Evolutionary conservation across 2,888 invertebrate genomes (phyloP), one percentile per base, ranked within the genome.

Genomic region (Meiosimyza decipiens): DNA sequence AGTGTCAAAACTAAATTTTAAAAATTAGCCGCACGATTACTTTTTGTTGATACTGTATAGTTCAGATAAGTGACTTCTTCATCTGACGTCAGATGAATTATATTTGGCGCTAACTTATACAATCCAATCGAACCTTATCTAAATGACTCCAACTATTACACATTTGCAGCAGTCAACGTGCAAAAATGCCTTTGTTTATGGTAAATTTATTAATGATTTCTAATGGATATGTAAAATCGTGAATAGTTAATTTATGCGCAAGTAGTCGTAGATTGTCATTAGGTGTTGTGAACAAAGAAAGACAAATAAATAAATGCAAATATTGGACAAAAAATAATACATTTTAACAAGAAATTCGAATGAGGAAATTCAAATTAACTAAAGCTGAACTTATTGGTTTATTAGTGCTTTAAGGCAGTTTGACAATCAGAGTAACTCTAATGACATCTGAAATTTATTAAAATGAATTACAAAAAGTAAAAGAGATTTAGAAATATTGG

Each of bases 391-490:
- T 47, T 69, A 51, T 69, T 57, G 62, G 67, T 66, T 73, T 66
- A 49, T 47, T 50, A 49, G 22, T 51, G 54, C 51, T 22, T 65
- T 60, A 47, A 62, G 50, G 73, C 73, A 59, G 18, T 60, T 69
- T 59, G 73, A 70, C 73, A 73, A 49, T 51, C 49, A 52, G 49
- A 63, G 57, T 52, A 40, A 65, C 59, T 13, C 33, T 70, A 73
- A 70, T 73, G 70, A 70, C 51, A 70, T 54, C 47, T 70, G 69
- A 60, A 65, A 70, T 65, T 73, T 65, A 70, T 73, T 22, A 55
- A 40, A 9, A 40, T 40, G 9, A 40, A 9, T 40, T 9, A 40
- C 40, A 9, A 40, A 40, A 40, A 40, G 9, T 40, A 40, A 40
- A 40, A 40, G 9, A 9, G 40, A 28, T 4, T 28, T 28, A 28